Conservation (phyloP, 2,888 invertebrate genomes). For the Acholoe squamosa region DNA sequence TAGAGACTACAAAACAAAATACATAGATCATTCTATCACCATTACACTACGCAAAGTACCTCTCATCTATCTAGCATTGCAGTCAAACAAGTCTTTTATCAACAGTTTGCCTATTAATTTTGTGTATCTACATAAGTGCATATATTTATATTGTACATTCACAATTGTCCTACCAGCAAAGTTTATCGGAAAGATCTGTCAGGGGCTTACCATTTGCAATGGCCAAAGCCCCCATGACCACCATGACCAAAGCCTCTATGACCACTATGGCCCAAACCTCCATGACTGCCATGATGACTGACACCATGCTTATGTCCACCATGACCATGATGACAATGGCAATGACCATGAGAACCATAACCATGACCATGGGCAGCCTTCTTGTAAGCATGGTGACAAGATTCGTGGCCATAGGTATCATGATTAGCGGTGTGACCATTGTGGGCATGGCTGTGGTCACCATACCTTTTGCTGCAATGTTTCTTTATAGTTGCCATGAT, state of each 20-base stretch:
- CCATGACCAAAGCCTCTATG: constrained; percentile 12
- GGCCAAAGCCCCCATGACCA: constrained; percentile 2
- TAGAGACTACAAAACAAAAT: too few species aligned
- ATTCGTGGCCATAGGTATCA: background rate
- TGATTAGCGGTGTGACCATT: background rate
- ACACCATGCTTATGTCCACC: constrained; percentile 21
- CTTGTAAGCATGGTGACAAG: constrained; percentile 6
- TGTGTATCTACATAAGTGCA: too few species aligned
- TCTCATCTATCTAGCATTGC: too few species aligned
- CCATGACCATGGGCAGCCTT: constrained; percentile 25
- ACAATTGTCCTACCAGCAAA: too few species aligned
- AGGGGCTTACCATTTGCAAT: background rate
- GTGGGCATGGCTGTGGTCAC: background rate
- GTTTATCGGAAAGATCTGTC: too few species aligned
- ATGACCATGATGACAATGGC: background rate
- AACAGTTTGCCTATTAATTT: too few species aligned
- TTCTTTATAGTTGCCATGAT: background rate
- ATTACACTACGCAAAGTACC: too few species aligned
- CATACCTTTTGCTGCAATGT: background rate
- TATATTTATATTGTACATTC: too few species aligned
- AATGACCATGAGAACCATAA: background rate
- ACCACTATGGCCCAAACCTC: background rate
- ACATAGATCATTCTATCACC: too few species aligned
- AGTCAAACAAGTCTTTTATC: too few species aligned
- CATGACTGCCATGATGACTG: constrained; percentile 30